Evolutionary conservation across 2,797 vertebrate genomes (phyloP), one percentile per base, ranked within the genome.

Genomic region (Microctenopoma stevenorrisi): DNA sequence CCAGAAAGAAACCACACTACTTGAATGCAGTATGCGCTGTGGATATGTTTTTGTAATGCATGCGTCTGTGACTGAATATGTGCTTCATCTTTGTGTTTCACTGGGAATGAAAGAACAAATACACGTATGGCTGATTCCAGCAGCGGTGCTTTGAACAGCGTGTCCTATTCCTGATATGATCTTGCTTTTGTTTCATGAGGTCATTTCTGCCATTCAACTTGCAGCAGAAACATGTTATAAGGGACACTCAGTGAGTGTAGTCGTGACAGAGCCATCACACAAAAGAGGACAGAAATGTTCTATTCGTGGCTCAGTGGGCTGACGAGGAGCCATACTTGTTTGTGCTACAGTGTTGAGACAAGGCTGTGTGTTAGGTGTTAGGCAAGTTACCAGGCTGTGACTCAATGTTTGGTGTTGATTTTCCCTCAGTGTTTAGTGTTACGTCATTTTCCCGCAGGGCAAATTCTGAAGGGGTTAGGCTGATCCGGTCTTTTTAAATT

Each of bases 321-420:
- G 79, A 74, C 75, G 84, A 80, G 76, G 68, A 87, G 83, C 76
- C 52, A 12, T 33, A 66, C 64, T 72, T 88, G 78, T 89, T 91
- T 84, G 68, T 77, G 78, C 56, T 76, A 5, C 69, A 59, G 68
- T 55, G 76, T 72, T 73, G 74, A 84, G 76, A 82, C 78, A 65
- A 81, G 85, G 64, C 67, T 86, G 22, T 22, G 22, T 22, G 22
- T 22, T 74, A 51, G 81, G 83, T 87, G 86, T 83, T 71, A 68
- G 85, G 78, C 85, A 84, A 81, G 81, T 87, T 81, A 91, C 85
- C 84, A 82, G 85, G 77, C 80, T 61, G 62, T 91, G 91, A 91
- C 88, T 92, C 88, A 91, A 3, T 88, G 87, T 87, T 90, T 83
- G 69, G 83, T 72, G 81, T 84, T 85, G 84, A 84, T 83, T 85